Conservation (phyloP, 2,888 invertebrate genomes). For the Diarsia brunnea region DNA sequence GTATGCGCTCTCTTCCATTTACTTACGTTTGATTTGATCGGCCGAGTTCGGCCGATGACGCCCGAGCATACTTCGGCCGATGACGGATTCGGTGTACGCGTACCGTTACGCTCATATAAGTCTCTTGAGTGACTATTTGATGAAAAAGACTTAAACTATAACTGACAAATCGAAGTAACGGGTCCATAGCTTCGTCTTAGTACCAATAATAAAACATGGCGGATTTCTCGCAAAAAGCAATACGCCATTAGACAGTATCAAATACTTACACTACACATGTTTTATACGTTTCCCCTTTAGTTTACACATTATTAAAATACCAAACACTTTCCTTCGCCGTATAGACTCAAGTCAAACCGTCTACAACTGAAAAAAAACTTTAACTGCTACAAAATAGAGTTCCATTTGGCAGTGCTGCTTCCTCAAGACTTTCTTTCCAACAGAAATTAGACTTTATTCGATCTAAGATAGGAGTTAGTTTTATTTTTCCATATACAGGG, state of each 20-base stretch:
- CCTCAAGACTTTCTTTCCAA: background rate
- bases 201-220: conserved; percentile 41
- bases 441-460: conserved; percentile 38
- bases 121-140: too few species aligned
- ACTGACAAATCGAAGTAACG: conserved; percentile 47
- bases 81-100: too few species aligned
- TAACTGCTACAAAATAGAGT: background rate
- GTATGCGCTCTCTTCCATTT: too few species aligned
- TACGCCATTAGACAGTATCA: conserved; percentile 54
- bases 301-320: conserved; percentile 74
- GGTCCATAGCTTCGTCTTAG: conserved; percentile 21
- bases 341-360: conserved; percentile 20
- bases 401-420: conserved; percentile 18
- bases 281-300: conserved; percentile 67
- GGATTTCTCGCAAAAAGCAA: conserved; percentile 55
- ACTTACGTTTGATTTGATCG: too few species aligned
- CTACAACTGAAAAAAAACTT: conserved; percentile 25
- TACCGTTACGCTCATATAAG: too few species aligned
- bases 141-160: too few species aligned
- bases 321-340: conserved; percentile 62
- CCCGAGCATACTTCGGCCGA: too few species aligned
- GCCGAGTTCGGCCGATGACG: too few species aligned
- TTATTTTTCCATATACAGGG: conserved; percentile 24
- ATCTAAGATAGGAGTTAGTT: conserved; percentile 29
- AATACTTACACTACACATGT: conserved; percentile 63